Percentiles rank a stretch among this genome's conserved stretches.
Conservation (phyloP, 2,797 vertebrate genomes). For the Sebastes trivittatus region DNA sequence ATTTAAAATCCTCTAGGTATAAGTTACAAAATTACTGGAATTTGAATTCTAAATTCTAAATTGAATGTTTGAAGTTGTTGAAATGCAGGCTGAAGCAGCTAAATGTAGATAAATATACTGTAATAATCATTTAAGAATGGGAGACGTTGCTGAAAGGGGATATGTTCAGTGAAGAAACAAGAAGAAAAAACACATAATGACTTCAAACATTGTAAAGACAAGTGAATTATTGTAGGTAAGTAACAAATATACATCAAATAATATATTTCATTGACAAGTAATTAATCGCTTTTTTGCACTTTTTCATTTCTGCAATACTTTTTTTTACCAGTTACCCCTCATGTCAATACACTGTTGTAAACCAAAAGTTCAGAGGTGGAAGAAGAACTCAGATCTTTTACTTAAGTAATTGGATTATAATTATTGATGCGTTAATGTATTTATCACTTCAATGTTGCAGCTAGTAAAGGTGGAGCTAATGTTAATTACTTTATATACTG, state of each 20-base stretch:
- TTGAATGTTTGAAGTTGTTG: background rate
- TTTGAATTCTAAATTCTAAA: background rate
- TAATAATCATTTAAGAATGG: background rate
- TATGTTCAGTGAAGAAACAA: background rate
- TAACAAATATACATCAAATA: background rate
- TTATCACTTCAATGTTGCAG: background rate
- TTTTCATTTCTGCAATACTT: background rate
- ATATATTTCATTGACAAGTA: background rate
- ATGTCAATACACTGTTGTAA: background rate
- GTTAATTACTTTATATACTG: background rate
- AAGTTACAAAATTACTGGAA: background rate
- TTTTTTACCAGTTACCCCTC: background rate
- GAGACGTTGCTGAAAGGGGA: background rate
- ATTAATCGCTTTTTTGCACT: background rate
- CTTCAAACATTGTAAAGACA: background rate
- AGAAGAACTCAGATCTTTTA: background rate
- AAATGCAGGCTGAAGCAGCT: background rate
- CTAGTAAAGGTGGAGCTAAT: background rate
- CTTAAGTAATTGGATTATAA: background rate
- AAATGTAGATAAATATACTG: background rate
- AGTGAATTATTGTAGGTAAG: background rate
- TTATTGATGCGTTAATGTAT: background rate
- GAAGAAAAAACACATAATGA: background rate
- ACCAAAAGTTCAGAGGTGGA: background rate
- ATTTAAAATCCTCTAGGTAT: background rate